phyloP scores from a whole-genome alignment of 2,888 invertebrate species.

The Cheilosia urbana region DNA sequence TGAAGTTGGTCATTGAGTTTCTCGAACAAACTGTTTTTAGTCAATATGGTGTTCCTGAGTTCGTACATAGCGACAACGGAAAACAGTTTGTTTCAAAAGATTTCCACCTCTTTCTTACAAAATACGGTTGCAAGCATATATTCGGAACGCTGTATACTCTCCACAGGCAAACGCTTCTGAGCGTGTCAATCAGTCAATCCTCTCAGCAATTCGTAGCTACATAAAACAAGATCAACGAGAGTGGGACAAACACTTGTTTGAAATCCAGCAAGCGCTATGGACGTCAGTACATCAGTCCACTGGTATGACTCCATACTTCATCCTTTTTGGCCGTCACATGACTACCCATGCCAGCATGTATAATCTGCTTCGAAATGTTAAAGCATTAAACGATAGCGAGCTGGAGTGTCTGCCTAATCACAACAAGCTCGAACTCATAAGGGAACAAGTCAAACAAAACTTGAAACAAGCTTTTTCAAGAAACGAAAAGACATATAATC shows the following conservation, averaged over 20 bases:
- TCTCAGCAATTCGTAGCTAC: slow-evolving; percentile 8
- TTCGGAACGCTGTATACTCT: neutral
- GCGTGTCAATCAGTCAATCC: neutral
- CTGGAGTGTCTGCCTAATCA: neutral
- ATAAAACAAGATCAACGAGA: neutral
- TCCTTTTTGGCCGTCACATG: neutral
- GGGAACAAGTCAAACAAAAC: neutral
- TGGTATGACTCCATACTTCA: neutral
- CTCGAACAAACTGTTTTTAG: neutral
- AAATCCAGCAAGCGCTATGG: neutral
- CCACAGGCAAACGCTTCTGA: neutral
- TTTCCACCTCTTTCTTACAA: neutral
- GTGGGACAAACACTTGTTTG: neutral
- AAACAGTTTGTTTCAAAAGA: neutral
- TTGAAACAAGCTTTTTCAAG: neutral
- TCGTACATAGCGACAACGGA: neutral
- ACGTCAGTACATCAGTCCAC: neutral
- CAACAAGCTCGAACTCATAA: neutral
- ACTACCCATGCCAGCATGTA: neutral
- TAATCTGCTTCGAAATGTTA: neutral
- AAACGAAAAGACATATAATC: neutral
- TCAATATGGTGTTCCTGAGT: slow-evolving; percentile 8
- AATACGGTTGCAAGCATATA: neutral
- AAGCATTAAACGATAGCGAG: neutral
- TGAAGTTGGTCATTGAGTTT: neutral